phyloP scores from a whole-genome alignment of 2,797 vertebrate genomes.

The Lepus townsendii region DNA sequence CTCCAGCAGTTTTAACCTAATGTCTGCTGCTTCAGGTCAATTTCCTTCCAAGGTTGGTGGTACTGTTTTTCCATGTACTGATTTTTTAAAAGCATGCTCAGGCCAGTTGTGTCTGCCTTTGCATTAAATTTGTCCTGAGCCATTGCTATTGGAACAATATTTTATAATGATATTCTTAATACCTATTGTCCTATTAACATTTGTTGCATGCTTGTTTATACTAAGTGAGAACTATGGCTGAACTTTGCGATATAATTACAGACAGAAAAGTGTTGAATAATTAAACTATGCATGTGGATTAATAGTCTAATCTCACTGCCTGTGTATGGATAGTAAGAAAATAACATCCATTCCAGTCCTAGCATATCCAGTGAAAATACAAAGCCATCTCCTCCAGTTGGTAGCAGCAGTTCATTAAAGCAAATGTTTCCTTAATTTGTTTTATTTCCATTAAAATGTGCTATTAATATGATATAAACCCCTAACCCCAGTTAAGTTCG shows the following conservation, averaged over 20 bases:
- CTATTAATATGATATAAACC: constrained; percentile 76
- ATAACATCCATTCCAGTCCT: constrained; percentile 88
- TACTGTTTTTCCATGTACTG: constrained; percentile 94
- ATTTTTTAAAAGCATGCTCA: constrained; percentile 92
- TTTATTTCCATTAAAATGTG: constrained; percentile 53
- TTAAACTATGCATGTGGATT: constrained; percentile 87
- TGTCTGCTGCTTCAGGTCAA: constrained; percentile 92
- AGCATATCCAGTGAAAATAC: constrained; percentile 83
- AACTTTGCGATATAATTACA: constrained; percentile 77
- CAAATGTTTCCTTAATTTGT: constrained; percentile 72
- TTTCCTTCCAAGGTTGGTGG: constrained; percentile 98
- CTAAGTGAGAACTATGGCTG: constrained; percentile 79
- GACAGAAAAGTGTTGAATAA: constrained; percentile 77
- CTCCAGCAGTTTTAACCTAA: constrained; percentile 91
- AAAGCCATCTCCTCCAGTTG: constrained; percentile 84
- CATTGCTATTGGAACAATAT: constrained; percentile 95
- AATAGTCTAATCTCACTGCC: constrained; percentile 92
- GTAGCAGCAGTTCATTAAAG: constrained; percentile 82
- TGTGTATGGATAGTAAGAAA: constrained; percentile 90
- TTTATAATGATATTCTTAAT: constrained; percentile 98
- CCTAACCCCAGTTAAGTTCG: constrained; percentile 78
- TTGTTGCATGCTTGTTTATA: constrained; percentile 87
- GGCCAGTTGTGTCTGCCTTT: constrained; percentile 98
- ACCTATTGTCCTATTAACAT: constrained; percentile 86
- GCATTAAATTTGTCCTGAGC: constrained; percentile 97